These are phyloP conservation scores for Sibirionetta formosa DNA, from an alignment of 2,797 vertebrate genomes.

Conservation along the genomic window DNA sequence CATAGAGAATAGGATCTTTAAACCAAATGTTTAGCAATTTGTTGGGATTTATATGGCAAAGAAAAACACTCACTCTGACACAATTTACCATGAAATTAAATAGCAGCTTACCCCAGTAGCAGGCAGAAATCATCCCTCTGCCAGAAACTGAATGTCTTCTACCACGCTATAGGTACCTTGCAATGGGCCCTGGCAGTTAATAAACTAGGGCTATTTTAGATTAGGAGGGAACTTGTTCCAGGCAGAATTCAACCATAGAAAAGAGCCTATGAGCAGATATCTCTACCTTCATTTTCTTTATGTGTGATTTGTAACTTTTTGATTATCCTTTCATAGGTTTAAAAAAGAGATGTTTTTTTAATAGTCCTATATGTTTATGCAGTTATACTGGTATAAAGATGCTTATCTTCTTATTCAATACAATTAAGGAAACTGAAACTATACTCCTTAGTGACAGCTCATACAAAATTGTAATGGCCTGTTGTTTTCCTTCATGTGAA, in stretches of 20 bases:
- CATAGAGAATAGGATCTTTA: conserved; percentile 48
- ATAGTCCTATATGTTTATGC: background rate
- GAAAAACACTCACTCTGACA: conserved; percentile 36
- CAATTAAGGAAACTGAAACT: background rate
- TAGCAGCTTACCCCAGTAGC: conserved; percentile 28
- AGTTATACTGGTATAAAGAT: background rate
- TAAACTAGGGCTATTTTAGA: background rate
- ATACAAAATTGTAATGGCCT: background rate
- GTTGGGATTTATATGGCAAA: conserved; percentile 24
- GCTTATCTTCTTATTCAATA: background rate
- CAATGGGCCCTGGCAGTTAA: background rate
- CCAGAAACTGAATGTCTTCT: background rate
- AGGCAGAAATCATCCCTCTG: conserved; percentile 38
- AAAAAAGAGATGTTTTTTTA: background rate
- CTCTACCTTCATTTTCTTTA: background rate
- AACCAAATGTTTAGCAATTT: conserved; percentile 51
- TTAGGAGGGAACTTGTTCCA: conserved; percentile 6
- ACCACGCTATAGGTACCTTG: background rate
- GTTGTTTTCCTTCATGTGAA: background rate
- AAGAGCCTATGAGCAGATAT: background rate
- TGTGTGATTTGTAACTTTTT: background rate
- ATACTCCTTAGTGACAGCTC: background rate
- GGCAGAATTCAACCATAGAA: background rate
- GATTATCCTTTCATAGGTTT: background rate
- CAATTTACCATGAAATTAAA: conserved; percentile 64